Percentiles rank a stretch among this genome's conserved stretches.
Conservation (phyloP, 1,140 invertebrate genomes). For the Papilio helenus region DNA sequence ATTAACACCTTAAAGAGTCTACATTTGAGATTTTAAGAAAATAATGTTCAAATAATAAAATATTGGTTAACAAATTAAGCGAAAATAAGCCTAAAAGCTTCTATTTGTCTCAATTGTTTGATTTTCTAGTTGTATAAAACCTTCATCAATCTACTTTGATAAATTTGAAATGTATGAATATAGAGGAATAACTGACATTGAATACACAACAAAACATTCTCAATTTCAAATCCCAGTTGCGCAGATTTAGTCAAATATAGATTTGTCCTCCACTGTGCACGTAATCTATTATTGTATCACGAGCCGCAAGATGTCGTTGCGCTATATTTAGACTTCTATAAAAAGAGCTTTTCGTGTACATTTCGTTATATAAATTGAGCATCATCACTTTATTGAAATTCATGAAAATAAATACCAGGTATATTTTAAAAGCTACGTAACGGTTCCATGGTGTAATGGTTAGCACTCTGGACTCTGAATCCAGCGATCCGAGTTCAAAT, state of each 20-base stretch:
- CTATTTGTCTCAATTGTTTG: too few species aligned
- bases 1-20: not conserved
- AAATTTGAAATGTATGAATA: not conserved
- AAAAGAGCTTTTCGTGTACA: not conserved
- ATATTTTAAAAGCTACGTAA: not conserved
- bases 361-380: not conserved
- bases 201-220: not conserved
- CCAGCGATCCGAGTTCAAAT: conserved; percentile 39
- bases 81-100: too few species aligned
- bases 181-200: not conserved
- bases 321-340: not conserved
- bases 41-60: too few species aligned
- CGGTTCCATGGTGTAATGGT: conserved; percentile 39
- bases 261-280: not conserved
- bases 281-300: not conserved
- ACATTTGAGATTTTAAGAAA: too few species aligned
- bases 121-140: too few species aligned
- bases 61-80: too few species aligned
- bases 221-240: not conserved
- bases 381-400: not conserved
- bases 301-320: conserved; percentile 1
- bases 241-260: not conserved
- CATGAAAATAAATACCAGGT: not conserved
- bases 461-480: conserved; percentile 39
- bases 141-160: too few species aligned